Base-by-base conservation (phyloP, 2,888 invertebrate genomes). In the Tenthredo distinguenda region DNA sequence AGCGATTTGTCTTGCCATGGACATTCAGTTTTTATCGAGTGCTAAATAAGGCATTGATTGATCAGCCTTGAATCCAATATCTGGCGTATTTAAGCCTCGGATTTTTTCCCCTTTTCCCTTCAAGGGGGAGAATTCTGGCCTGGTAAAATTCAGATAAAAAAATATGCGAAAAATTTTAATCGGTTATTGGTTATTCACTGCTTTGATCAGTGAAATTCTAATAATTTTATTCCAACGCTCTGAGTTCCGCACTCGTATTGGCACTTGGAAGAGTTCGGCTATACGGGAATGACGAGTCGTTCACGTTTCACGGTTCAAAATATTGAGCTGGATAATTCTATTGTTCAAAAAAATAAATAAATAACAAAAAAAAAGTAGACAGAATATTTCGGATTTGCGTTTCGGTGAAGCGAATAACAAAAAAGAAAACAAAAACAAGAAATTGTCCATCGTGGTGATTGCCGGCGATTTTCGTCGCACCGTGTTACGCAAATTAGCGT, bases 181-280 rank as follows among this genome's bases (percentile, higher is more conserved):
- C 37, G 18, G 21, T 37, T 31, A 71, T 71, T 18, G 71, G 31
- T 71, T 71, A 37, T 71, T 71, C 10, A n/a, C 62, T 62, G 2
- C 10, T 62, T 12, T 26, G 62, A 62, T 71, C 18, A 68, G 18
- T 26, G 9, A n/a, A 71, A 71, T 71, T 71, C n/a, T 71, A 34
- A 34, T 71, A 15, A 71, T 71, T 71, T n/a, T 71, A 37, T 72
- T n/a, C 10, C n/a, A 40, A 72, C n/a, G 71, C 10, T 40, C 18
- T 5, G 9, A 72, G 43, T 21, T 76, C 34, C 18, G 31, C 55
- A n/a, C 21, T n/a, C n/a, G n/a, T 55, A n/a, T 1, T 55, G 15
- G 50, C 55, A 55, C 77, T 77, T 77, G 77, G 77, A 77, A 77
- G 77, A 55, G n/a, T 77, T 81, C 81, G 21, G 12, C 1, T 71